Conservation (phyloP, 2,888 invertebrate species). For the Lepidocyrtoides sp. region DNA sequence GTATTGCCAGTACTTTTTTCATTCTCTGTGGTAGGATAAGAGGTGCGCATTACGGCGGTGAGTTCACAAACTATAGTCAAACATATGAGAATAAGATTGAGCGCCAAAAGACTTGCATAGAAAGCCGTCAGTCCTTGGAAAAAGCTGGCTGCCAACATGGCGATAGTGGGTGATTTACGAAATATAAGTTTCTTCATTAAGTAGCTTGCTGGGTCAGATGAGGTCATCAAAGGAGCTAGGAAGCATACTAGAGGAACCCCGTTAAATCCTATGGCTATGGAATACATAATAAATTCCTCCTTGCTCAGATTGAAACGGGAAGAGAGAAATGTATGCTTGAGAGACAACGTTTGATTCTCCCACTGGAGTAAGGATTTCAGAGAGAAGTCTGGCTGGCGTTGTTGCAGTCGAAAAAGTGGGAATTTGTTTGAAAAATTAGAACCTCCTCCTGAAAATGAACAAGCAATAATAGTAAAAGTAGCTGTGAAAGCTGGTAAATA, state of each 20-base stretch:
- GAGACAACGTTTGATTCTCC: conserved; percentile 53
- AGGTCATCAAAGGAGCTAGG: conserved; percentile 66
- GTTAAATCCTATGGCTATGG: conserved; percentile 61
- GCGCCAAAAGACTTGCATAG: conserved; percentile 68
- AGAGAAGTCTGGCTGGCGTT: conserved; percentile 38
- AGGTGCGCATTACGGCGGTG: conserved; percentile 16
- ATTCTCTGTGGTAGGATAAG: conserved; percentile 49
- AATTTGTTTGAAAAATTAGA: conserved; percentile 57
- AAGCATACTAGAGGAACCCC: conserved; percentile 68
- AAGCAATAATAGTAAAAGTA: conserved; percentile 58
- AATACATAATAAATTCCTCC: conserved; percentile 72
- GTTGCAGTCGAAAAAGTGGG: conserved; percentile 35
- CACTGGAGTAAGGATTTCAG: conserved; percentile 44
- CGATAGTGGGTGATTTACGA: conserved; percentile 64
- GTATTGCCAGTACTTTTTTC: neutral
- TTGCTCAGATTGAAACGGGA: conserved; percentile 55
- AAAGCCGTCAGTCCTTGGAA: conserved; percentile 72
- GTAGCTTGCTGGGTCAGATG: conserved; percentile 58
- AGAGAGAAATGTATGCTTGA: conserved; percentile 44
- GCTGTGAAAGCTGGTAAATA: conserved; percentile 48
- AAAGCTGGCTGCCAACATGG: conserved; percentile 68
- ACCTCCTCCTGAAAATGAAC: conserved; percentile 60
- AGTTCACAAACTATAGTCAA: conserved; percentile 67
- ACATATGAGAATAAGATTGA: conserved; percentile 72
- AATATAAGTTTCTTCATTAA: conserved; percentile 63